Base-by-base conservation (phyloP, 1,140 invertebrate genomes). In the Zaprionus camerounensis region DNA sequence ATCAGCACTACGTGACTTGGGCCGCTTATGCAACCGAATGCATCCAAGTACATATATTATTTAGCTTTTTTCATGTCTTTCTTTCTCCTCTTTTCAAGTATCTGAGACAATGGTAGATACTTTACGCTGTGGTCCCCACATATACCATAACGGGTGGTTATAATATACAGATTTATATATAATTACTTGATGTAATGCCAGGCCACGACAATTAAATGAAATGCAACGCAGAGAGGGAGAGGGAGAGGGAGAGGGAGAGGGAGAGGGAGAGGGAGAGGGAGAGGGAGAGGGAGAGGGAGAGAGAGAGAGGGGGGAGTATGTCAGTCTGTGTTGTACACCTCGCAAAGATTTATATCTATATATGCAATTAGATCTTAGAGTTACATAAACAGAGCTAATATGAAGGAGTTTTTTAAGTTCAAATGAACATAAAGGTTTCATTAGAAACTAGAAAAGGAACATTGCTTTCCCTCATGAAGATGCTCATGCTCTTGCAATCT, bases 11-110 rank as follows among this genome's bases (percentile, higher is more conserved):
- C 64, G 34, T 36, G 49, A 64, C 71, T 49, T 59, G 38, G 24
- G 31, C 49, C 24, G 24, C 36, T 74, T 74, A 62, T 69, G 57
- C 49, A 74, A 74, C 49, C 26, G 51, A 68, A 61, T 73, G 71
- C 71, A 73, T 73, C 57, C 46, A 72, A 55, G 34, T 53, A n/a
- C 6, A 6, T 44, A 17, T 44, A n/a, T n/a, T 44, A 44, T 76
- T 57, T 71, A 7, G 41, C 7, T 53, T 46, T 59, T 31, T 61
- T 61, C 20, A 36, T 57, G n/a, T 57, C 13, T 22, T 34, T 38
- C 9, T 61, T 38, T 36, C 15, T 41, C 1, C 20, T 46, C 41
- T 46, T 17, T 41, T 41, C 20, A 38, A 55, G 53, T 24, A 55
- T 28, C n/a, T 24, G 24, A 56, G 53, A 56, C n/a, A 56, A 56